phyloP scores from a whole-genome alignment of 2,888 invertebrate genomes.

The Pristionchus maxplancki region DNA sequence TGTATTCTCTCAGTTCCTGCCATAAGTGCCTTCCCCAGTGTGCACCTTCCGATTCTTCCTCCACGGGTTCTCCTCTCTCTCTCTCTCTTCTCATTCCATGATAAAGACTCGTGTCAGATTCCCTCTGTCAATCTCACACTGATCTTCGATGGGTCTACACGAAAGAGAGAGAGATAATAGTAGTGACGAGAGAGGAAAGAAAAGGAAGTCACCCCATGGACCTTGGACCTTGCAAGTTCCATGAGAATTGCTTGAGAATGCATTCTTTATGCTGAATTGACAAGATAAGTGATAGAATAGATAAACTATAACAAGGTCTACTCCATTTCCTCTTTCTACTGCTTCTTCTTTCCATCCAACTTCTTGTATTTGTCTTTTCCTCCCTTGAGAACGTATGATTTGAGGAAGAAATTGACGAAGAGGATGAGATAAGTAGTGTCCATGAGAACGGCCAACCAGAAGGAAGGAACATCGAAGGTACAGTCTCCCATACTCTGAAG shows the following conservation, averaged over 20 bases:
- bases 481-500: conserved; percentile 31
- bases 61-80: background rate
- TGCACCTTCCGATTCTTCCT: conserved; percentile 18
- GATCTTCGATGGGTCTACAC: conserved; percentile 4
- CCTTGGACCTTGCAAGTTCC: background rate
- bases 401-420: conserved; percentile 69
- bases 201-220: conserved; percentile 23
- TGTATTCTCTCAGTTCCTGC: conserved; percentile 9
- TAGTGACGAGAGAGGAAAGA: background rate
- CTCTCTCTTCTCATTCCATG: conserved; percentile 21
- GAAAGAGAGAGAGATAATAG: background rate
- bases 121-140: background rate
- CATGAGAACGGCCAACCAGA: conserved; percentile 62
- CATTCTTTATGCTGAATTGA: conserved; percentile 7
- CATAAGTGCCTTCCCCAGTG: conserved; percentile 39
- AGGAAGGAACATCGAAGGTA: conserved; percentile 1
- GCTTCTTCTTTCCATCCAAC: conserved; percentile 1
- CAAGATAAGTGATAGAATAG: background rate
- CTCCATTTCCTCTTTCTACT: background rate
- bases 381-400: conserved; percentile 62
- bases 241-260: background rate
- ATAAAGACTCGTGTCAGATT: conserved; percentile 5
- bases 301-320: background rate
- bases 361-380: conserved; percentile 58
- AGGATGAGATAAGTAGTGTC: conserved; percentile 65